These are phyloP conservation scores for Platyscapa corneri DNA, from an alignment of 1,140 invertebrate species.

Conservation along the genomic window DNA sequence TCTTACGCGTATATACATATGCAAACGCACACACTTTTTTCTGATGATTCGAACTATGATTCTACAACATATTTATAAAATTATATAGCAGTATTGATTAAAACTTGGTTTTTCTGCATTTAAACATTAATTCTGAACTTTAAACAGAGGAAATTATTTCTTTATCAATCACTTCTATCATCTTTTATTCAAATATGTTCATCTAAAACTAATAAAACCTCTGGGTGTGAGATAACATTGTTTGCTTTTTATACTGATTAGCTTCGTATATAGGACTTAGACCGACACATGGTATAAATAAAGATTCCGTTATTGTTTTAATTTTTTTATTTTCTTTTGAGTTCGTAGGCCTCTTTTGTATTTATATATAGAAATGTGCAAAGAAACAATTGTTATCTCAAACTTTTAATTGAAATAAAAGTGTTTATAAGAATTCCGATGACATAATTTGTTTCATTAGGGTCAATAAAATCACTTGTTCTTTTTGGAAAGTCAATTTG, in stretches of 20 bases:
- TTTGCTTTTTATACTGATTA: background rate
- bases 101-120: too few relatives aligned
- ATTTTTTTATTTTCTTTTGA: background rate
- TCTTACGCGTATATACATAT: too few relatives aligned
- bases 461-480: conserved; percentile 2
- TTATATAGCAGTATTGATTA: too few relatives aligned
- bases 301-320: background rate
- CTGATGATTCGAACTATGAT: too few relatives aligned
- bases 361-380: too few relatives aligned
- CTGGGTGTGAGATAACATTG: background rate
- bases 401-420: too few relatives aligned
- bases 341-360: background rate
- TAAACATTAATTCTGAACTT: background rate
- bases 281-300: background rate
- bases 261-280: background rate
- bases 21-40: too few relatives aligned
- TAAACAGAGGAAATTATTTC: background rate
- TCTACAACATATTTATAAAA: too few relatives aligned
- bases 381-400: too few relatives aligned
- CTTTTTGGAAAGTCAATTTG: background rate
- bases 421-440: too few relatives aligned
- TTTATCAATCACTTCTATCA: background rate
- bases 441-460: background rate
- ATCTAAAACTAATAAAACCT: background rate
- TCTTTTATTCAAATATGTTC: background rate